Base-by-base conservation (phyloP, 1,140 invertebrate species). In the Plectrocnemia conspersa region DNA sequence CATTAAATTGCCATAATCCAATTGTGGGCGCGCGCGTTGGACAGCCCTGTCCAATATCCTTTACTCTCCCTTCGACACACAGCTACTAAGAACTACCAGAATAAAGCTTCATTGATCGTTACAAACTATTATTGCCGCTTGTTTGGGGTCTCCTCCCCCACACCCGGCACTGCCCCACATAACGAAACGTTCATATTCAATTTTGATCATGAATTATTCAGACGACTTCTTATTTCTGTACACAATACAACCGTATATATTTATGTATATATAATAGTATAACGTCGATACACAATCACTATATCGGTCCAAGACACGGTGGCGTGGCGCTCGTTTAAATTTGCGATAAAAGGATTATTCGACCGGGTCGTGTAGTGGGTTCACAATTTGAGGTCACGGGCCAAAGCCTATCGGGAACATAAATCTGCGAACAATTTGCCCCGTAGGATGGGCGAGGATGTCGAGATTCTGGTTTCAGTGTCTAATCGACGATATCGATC, bases 161-260 rank as follows among this genome's bases (percentile, higher is more conserved):
- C 13, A 23, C 11, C 19, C 19, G 7, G 10, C 22, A 13, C 18
- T 42, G 40, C 50, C 47, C 47, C 52, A 38, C 29, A 35, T 54
- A 59, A 54, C 49, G 52, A 59, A 40, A 41, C 47, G 46, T 45
- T 54, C 48, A 53, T 53, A 56, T 55, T 56, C 58, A 50, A 60
- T 60, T 60, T 56, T 24, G 52, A 50, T 52, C 49, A 55, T 60
- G 53, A 60, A 60, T 60, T 52, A 60, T 60, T 55, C 52, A 60
- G 42, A 24, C 36, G 36, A 19, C 36, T 40, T 40, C 15, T 40
- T 40, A 40, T 40, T 40, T 19, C 15, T 3, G 3, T 15, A 35
- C 11, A 11, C 3, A 13, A 35, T 11, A 35, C 32, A 4, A 35
- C 32, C 27, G 27, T 29, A 29, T 6, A 29, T 7, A 29, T 29